Evolutionary conservation across 2,888 invertebrate genomes (phyloP).

Genomic region (Meliscaeva auricollis): DNA sequence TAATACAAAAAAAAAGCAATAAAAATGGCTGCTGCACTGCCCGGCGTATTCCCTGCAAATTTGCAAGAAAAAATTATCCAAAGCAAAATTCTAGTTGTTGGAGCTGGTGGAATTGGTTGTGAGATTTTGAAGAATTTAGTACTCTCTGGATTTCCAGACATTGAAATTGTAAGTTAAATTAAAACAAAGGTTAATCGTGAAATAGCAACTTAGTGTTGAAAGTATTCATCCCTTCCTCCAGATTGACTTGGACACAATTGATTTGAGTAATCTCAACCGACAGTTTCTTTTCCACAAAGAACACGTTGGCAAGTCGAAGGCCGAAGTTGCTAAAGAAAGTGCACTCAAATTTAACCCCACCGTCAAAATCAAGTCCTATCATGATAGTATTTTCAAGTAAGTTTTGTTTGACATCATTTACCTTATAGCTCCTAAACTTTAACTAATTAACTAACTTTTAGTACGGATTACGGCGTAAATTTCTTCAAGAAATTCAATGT

Average conservation of each 20-base stretch:
- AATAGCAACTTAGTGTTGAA: neutral
- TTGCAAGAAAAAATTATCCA: slow-evolving; percentile 88
- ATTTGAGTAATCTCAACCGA: slow-evolving; percentile 98
- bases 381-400: slow-evolving; percentile 97
- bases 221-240: slow-evolving; percentile 85
- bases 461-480: slow-evolving; percentile 93
- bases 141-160: slow-evolving; percentile 95
- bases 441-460: slow-evolving; percentile 84
- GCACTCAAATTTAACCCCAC: slow-evolving; percentile 95
- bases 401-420: slow-evolving; percentile 78
- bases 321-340: slow-evolving; percentile 95
- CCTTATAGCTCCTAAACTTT: neutral
- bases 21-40: slow-evolving; percentile 88
- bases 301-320: slow-evolving; percentile 99
- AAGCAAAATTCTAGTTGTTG: slow-evolving; percentile 93
- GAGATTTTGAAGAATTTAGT: slow-evolving; percentile 99
- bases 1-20: neutral
- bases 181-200: neutral
- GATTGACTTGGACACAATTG: slow-evolving; percentile 99
- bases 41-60: slow-evolving; percentile 88
- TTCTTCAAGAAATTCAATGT: slow-evolving; percentile 96
- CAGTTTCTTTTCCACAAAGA: slow-evolving; percentile 99
- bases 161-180: slow-evolving; percentile 93
- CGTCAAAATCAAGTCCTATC: slow-evolving; percentile 94
- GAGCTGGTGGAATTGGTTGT: slow-evolving; percentile 99